Base-by-base conservation (phyloP, 2,888 invertebrate genomes). In the Neoascia interrupta region DNA sequence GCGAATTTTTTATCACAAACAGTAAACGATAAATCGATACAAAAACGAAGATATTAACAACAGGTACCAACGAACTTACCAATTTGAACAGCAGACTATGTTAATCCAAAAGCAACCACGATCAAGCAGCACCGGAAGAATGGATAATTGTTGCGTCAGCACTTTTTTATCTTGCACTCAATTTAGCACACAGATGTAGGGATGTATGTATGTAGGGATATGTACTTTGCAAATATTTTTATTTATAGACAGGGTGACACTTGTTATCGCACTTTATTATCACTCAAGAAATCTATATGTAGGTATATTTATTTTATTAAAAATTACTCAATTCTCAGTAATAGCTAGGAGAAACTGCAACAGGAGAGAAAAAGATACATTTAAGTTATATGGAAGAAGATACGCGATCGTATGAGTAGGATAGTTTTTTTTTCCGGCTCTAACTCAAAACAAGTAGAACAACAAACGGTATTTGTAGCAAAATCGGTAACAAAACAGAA, bases 381-480 rank as follows among this genome's bases (percentile, higher is more conserved):
- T 34, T 43, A 28, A 41, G 11, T 49, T 21, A 63, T 36, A 75
- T 56, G 51, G 61, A 56, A 19, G 53, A 70, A 53, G 54, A 11
- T 13, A 53, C 47, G 34, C 49, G 66, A 56, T 66, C 53, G 58
- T 72, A 47, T 66, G 64, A 56, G 70, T 76, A 66, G 13, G 15
- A 13, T 49, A 39, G 34, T 47, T 16, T 58, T 1, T 28, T 23
- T 49, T 36, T 16, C 16, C 36, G 43, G 15, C 37, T 66, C 16
- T 19, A 36, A 36, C 54, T 56, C 36, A 43, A 26, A 56, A 49
- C 79, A 79, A 79, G 79, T 79, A 79, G 79, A 79, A 66, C 79
- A 73, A 68, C 79, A 79, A 79, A 79, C 79, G 79, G 79, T 79
- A 79, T 79, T 79, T 73, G 79, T 79, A 79, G 79, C 79, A 79